phyloP scores from a whole-genome alignment of 2,888 invertebrate species.

The Lepetodrilus schrolli region DNA sequence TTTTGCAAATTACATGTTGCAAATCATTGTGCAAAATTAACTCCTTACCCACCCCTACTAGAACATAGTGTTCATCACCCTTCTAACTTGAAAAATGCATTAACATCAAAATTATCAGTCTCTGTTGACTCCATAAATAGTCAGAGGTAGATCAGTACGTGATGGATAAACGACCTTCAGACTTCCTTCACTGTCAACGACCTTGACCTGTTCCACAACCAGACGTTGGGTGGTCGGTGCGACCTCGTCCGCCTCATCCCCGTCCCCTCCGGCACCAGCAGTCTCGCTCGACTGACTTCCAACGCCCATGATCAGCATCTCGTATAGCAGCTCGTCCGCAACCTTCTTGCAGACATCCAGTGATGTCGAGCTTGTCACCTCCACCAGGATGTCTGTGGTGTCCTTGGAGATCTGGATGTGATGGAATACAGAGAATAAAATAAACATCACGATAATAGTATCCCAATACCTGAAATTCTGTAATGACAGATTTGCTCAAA shows the following conservation, averaged over 20 bases:
- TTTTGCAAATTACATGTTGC: too few relatives aligned
- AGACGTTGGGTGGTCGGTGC: slow-evolving; percentile 61
- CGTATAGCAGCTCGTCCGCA: slow-evolving; percentile 82
- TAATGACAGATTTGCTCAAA: too few relatives aligned
- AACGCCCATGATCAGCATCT: slow-evolving; percentile 78
- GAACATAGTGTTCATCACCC: too few relatives aligned
- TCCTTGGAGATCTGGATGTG: slow-evolving; percentile 80
- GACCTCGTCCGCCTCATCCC: slow-evolving; percentile 46
- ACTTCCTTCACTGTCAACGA: slow-evolving; percentile 82
- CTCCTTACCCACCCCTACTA: too few relatives aligned
- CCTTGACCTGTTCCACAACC: slow-evolving; percentile 82
- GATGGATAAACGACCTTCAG: slow-evolving; percentile 88
- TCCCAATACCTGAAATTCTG: too few relatives aligned
- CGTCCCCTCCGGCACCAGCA: slow-evolving; percentile 53
- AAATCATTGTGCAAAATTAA: too few relatives aligned
- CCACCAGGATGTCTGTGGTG: slow-evolving; percentile 83
- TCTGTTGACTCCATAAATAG: slow-evolving; percentile 57
- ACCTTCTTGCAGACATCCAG: slow-evolving; percentile 81
- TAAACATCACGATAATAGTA: too few relatives aligned
- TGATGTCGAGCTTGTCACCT: slow-evolving; percentile 84
- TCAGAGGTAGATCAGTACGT: slow-evolving; percentile 80
- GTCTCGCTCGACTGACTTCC: slow-evolving; percentile 47
- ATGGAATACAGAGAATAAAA: too few relatives aligned
- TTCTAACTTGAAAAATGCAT: too few relatives aligned
- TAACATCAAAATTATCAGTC: slow-evolving; percentile 41